Evolutionary conservation across 2,113 vertebrate species (phyloP).

Genomic region (Gasterosteus nipponicus): DNA sequence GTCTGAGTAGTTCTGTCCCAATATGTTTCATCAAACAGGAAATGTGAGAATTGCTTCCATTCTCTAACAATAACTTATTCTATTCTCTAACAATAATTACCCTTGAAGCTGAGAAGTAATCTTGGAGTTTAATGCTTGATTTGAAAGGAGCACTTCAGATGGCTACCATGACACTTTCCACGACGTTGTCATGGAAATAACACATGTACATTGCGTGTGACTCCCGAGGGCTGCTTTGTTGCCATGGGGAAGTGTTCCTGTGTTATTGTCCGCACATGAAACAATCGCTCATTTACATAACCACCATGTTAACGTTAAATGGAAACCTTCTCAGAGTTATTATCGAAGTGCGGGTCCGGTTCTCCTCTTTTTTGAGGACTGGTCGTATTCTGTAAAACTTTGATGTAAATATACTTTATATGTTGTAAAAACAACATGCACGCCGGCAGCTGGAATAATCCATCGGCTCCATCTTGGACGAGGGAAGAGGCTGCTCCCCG

Average conservation of each 20-base stretch:
- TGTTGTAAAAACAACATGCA: neutral
- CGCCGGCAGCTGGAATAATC: neutral
- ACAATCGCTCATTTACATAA: constrained; percentile 56
- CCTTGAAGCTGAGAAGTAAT: constrained; percentile 42
- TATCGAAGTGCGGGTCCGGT: constrained; percentile 1
- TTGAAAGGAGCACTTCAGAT: constrained; percentile 57
- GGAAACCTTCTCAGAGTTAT: constrained; percentile 1
- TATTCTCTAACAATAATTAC: constrained; percentile 16
- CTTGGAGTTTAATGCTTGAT: constrained; percentile 50
- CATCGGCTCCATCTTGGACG: neutral
- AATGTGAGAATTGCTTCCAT: constrained; percentile 19
- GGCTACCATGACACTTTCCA: constrained; percentile 63
- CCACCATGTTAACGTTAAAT: constrained; percentile 35
- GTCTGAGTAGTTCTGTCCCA: constrained; percentile 7
- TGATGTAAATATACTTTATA: neutral
- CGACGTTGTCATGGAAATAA: constrained; percentile 70
- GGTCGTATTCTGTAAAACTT: neutral
- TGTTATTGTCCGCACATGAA: constrained; percentile 43
- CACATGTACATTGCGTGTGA: constrained; percentile 38
- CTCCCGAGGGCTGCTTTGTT: constrained; percentile 55
- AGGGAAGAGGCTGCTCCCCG: neutral
- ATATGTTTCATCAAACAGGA: constrained; percentile 23
- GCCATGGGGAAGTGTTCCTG: constrained; percentile 63
- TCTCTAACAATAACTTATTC: neutral
- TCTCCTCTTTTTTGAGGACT: neutral